These are phyloP conservation scores for Dendrophyllia cribrosa DNA, from an alignment of 64 coral and sea anemone species.

Conservation along the genomic window DNA sequence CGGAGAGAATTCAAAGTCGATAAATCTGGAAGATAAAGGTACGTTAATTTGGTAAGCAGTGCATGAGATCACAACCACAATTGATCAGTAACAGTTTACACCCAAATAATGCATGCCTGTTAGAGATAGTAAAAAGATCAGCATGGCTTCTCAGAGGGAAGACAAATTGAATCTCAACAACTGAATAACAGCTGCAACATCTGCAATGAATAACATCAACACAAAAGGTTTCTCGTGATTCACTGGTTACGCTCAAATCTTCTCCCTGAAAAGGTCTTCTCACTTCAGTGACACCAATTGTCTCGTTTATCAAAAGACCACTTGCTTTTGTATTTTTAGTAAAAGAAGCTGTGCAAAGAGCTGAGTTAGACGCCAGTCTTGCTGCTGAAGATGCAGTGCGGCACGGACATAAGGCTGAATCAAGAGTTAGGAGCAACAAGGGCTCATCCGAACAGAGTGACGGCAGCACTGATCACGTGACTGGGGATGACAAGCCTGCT, in stretches of 20 bases:
- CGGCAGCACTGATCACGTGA: conserved; percentile 21
- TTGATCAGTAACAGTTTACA: too few relatives aligned
- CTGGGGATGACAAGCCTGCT: not conserved
- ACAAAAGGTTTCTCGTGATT: too few relatives aligned
- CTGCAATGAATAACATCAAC: too few relatives aligned
- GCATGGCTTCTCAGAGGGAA: too few relatives aligned
- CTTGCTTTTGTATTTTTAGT: conserved; percentile 28
- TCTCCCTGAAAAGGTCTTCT: too few relatives aligned
- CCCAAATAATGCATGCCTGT: not conserved
- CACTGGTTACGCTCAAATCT: too few relatives aligned
- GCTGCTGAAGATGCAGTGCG: conserved; percentile 82
- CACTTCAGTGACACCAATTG: too few relatives aligned
- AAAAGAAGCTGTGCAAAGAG: conserved; percentile 80
- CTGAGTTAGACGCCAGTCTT: conserved; percentile 76
- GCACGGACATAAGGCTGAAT: conserved; percentile 88
- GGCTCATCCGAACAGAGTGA: not conserved
- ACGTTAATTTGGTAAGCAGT: not conserved
- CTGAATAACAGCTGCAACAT: too few relatives aligned
- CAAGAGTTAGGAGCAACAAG: conserved; percentile 49
- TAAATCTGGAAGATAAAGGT: conserved; percentile 50
- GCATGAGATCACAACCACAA: not conserved
- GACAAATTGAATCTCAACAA: too few relatives aligned
- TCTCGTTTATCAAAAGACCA: too few relatives aligned
- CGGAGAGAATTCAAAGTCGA: conserved; percentile 24
- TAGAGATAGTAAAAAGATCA: too few relatives aligned